phyloP scores from a whole-genome alignment of 2,888 invertebrate genomes.

The Vesta saturnalis region DNA sequence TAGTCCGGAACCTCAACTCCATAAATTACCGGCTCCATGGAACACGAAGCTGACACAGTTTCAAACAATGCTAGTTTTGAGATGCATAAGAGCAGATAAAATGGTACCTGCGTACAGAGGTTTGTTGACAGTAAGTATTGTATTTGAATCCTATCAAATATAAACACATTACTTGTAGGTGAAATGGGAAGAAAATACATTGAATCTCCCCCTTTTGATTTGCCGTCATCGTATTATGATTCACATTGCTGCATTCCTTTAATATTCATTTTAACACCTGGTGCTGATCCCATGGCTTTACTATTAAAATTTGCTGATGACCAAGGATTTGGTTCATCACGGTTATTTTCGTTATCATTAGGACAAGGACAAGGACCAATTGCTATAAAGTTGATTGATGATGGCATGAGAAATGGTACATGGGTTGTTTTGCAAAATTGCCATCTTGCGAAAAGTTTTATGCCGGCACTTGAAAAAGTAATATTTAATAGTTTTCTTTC shows the following conservation, averaged over 20 bases:
- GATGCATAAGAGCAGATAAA: conserved; percentile 90
- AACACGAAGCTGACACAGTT: conserved; percentile 70
- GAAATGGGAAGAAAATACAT: conserved; percentile 83
- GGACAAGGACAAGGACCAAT: conserved; percentile 95
- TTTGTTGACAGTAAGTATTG: conserved; percentile 69
- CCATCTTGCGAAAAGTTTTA: conserved; percentile 94
- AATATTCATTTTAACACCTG: conserved; percentile 91
- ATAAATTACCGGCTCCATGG: conserved; percentile 77
- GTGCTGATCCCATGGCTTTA: conserved; percentile 91
- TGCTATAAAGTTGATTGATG: conserved; percentile 86
- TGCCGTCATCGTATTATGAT: conserved; percentile 83
- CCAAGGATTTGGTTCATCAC: conserved; percentile 82
- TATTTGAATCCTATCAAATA: not conserved
- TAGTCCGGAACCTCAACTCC: conserved; percentile 76
- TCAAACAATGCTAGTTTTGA: conserved; percentile 79
- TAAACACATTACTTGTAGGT: no score
- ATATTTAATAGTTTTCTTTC: conserved; percentile 18
- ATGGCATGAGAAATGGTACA: conserved; percentile 83
- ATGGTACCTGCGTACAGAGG: conserved; percentile 80
- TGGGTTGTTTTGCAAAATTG: conserved; percentile 98
- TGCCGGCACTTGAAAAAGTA: conserved; percentile 90
- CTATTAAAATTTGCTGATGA: conserved; percentile 93
- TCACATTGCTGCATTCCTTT: conserved; percentile 89
- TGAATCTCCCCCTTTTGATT: conserved; percentile 91
- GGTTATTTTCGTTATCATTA: conserved; percentile 83